These are phyloP conservation scores for Geotrypetes seraphini DNA, from an alignment of 2,797 vertebrate genomes.

Conservation along the genomic window DNA sequence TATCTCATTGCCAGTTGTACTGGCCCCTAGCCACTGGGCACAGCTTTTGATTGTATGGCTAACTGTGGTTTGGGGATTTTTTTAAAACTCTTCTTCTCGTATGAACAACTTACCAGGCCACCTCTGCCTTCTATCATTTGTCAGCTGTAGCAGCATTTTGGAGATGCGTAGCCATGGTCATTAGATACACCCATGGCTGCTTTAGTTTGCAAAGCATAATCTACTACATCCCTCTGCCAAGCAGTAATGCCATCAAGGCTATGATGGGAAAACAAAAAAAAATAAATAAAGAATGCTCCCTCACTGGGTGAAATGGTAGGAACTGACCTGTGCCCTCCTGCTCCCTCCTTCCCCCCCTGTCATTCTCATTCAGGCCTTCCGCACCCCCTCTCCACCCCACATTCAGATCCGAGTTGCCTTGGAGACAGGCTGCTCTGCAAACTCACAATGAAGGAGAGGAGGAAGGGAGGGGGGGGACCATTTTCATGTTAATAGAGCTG, in stretches of 20 bases:
- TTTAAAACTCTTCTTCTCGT: not conserved
- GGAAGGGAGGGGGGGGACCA: not conserved
- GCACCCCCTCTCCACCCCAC: not conserved
- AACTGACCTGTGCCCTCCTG: not conserved
- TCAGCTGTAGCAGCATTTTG: too few species aligned
- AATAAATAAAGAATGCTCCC: too few species aligned
- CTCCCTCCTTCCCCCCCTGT: not conserved
- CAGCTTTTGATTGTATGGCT: not conserved
- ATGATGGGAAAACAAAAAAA: too few species aligned
- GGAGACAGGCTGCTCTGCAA: not conserved
- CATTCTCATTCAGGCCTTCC: not conserved
- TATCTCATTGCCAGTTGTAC: too few species aligned
- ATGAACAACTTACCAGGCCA: not conserved
- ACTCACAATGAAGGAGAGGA: too few species aligned
- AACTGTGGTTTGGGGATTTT: not conserved
- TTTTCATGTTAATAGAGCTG: slow-evolving; percentile 14
- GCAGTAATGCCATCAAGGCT: too few species aligned
- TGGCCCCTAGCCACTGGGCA: not conserved
- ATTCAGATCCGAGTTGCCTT: not conserved
- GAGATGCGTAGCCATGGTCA: too few species aligned
- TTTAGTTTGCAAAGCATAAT: too few species aligned
- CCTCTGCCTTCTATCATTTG: too few species aligned
- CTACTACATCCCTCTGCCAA: not conserved
- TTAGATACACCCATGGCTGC: too few species aligned
- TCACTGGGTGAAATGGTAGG: not conserved